Base-by-base conservation (phyloP, 2,888 invertebrate species). In the Cremastinae sp. region DNA sequence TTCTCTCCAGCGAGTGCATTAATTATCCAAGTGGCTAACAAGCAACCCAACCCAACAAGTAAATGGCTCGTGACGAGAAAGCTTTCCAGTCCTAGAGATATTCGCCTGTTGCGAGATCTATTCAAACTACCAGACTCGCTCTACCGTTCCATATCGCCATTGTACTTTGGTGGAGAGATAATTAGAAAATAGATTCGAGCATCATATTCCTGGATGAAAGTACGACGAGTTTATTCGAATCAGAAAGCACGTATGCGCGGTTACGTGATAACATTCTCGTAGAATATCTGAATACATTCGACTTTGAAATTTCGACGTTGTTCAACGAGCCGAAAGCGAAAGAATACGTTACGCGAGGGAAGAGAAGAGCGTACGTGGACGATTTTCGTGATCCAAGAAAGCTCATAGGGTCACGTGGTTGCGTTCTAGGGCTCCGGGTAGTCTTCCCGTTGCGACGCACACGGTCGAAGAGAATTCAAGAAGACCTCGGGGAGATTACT, bases 401-500 rank as follows among this genome's bases (percentile, higher is more conserved):
- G 66, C 53, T 64, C 68, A 66, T 71, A 75, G 72, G 75, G 75
- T 74, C 70, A 74, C 65, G 68, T 74, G 79, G 71, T 74, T 72
- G 76, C 75, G 45, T 55, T 55, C 55, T 39, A 69, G 65, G 71
- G 79, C 47, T 78, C 79, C 20, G 62, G 71, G 56, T 74, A 58
- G 58, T 37, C 43, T 47, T 64, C 58, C 58, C 47, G 16, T 37
- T 43, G 47, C 18, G 51, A 53, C 35, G 64, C 74, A 76, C 65
- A 64, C 65, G 75, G 61, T 41, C 64, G 56, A 70, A 59, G 64
- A 74, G 84, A 84, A 85, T 83, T 78, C 83, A 78, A 80, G 83
- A 85, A 82, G 80, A 84, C 85, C 85, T 84, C 81, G 79, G 83
- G 83, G 84, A 85, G 86, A 86, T 83, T 85, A 85, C 86, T 86